Evolutionary conservation across 2,888 invertebrate genomes (phyloP).

Genomic region (Drosophila yooni): DNA sequence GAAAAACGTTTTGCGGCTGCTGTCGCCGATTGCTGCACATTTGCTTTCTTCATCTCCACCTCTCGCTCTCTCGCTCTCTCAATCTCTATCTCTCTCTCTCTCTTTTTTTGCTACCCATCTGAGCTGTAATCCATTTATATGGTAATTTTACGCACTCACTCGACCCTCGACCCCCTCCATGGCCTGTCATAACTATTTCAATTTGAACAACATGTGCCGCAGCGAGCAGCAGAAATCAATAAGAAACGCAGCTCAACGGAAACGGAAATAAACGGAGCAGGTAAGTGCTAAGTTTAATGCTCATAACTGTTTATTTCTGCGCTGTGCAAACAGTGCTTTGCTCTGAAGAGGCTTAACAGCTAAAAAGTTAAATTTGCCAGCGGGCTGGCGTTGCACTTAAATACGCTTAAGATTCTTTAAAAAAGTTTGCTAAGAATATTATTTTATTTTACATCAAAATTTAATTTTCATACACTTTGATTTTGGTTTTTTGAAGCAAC

Average conservation of each 20-base stretch:
- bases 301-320: not conserved
- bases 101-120: conserved; percentile 34
- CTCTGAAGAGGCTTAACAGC: not conserved
- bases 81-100: conserved; percentile 23
- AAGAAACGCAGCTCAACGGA: conserved; percentile 46
- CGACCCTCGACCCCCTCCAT: conserved; percentile 10
- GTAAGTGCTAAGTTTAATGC: conserved; percentile 47
- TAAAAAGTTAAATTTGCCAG: not conserved
- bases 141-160: conserved; percentile 63
- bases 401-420: not conserved
- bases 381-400: not conserved
- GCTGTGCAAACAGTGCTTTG: not conserved
- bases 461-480: not conserved
- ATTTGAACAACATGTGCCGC: conserved; percentile 70
- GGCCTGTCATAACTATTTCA: conserved; percentile 72
- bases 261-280: conserved; percentile 67
- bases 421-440: not conserved
- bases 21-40: conserved; percentile 15
- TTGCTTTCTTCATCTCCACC: not conserved
- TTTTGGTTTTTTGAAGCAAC: not conserved
- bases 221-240: conserved; percentile 44
- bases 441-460: not conserved
- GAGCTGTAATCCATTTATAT: conserved; percentile 75
- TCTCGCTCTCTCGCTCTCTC: not conserved
- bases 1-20: conserved; percentile 74